Conservation (phyloP, 2,888 invertebrate species). For the Synanthedon formicaeformis region DNA sequence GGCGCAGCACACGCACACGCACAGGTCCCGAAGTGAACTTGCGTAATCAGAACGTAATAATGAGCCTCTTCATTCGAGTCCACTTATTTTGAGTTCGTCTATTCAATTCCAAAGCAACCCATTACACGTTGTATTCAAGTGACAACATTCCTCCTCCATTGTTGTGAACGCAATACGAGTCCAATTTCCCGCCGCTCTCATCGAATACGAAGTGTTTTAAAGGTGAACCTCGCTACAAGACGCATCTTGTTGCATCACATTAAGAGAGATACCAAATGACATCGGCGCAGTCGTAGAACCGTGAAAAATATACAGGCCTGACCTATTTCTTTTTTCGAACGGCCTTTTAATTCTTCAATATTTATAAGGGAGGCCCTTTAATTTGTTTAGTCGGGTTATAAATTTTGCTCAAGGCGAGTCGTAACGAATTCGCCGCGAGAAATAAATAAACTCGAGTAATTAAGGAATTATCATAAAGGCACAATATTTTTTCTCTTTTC, state of each 20-base stretch:
- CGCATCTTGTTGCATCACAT: background rate
- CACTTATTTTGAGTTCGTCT: background rate
- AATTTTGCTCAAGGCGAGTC: slow-evolving; percentile 23
- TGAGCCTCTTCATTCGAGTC: background rate
- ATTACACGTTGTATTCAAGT: background rate
- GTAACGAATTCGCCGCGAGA: slow-evolving; percentile 20
- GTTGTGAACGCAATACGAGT: background rate
- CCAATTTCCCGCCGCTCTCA: background rate
- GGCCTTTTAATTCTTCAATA: slow-evolving; percentile 7
- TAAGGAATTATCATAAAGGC: slow-evolving; percentile 8
- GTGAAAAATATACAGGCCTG: slow-evolving; percentile 7
- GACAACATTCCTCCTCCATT: background rate
- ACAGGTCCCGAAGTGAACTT: background rate
- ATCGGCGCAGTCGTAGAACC: slow-evolving; percentile 2
- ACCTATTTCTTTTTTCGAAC: slow-evolving; percentile 6
- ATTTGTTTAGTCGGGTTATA: slow-evolving; percentile 19
- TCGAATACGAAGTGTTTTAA: background rate
- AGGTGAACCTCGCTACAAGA: background rate
- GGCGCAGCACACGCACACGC: background rate
- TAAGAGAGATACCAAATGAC: background rate
- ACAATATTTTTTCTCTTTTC: slow-evolving; percentile 15
- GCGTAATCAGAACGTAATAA: slow-evolving; percentile 1
- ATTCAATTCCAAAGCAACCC: background rate
- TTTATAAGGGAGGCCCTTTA: slow-evolving; percentile 7
- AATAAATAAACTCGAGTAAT: slow-evolving; percentile 17